Conservation (phyloP, 2,797 vertebrate species). For the Bovichtus variegatus region DNA sequence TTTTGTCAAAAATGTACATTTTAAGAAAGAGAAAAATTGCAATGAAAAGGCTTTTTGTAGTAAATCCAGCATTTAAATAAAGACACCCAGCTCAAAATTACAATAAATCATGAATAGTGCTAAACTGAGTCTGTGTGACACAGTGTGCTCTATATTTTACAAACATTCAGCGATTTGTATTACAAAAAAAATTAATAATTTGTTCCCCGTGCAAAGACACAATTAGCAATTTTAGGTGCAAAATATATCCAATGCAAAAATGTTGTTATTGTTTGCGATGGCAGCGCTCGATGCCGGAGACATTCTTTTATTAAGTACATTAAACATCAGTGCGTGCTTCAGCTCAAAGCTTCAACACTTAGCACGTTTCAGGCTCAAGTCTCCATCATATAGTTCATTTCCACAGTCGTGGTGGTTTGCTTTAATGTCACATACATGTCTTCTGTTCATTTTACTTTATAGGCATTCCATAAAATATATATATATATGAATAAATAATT, state of each 20-base stretch:
- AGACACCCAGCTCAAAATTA: not conserved
- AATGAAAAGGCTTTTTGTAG: not conserved
- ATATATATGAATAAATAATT: no score
- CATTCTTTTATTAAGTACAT: no score
- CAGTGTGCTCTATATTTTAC: not conserved
- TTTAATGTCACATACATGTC: not conserved
- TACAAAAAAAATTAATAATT: not conserved
- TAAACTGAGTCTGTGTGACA: not conserved
- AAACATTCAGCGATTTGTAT: not conserved
- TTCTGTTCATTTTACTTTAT: not conserved
- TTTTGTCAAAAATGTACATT: constrained; percentile 13
- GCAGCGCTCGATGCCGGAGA: not conserved
- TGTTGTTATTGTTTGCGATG: accelerated
- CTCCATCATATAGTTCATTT: not conserved
- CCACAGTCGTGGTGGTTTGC: not conserved
- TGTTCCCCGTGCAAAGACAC: not conserved
- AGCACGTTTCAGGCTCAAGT: not conserved
- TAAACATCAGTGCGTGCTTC: not conserved
- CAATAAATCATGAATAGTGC: constrained; percentile 1
- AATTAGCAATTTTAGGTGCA: not conserved
- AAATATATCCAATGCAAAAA: not conserved
- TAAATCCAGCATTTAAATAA: constrained; percentile 11
- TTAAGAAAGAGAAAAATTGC: not conserved
- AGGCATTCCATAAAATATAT: no score
- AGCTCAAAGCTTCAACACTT: not conserved